phyloP scores from a whole-genome alignment of 1,140 invertebrate genomes.

The Drosophila nebulosa region DNA sequence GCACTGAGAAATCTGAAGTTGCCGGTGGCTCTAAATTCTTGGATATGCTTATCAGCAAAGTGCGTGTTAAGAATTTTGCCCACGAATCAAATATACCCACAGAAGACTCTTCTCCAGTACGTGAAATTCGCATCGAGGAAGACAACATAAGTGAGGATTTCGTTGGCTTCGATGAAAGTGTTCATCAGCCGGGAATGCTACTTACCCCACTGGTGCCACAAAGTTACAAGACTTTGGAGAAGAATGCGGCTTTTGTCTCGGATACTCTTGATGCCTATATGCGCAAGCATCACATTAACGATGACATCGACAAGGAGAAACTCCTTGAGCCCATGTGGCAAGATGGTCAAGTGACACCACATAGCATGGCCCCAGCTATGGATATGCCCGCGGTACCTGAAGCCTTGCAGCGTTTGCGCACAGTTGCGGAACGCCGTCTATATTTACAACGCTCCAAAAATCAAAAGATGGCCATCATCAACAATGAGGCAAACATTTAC shows the following conservation, averaged over 20 bases:
- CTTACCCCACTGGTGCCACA: constrained; percentile 69
- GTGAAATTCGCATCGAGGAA: background rate
- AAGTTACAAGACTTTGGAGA: constrained; percentile 40
- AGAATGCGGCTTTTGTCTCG: constrained; percentile 66
- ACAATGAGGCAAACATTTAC: constrained; percentile 76
- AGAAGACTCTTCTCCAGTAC: background rate
- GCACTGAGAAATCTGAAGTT: constrained; percentile 38
- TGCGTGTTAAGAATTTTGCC: constrained; percentile 59
- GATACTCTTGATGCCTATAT: constrained; percentile 67
- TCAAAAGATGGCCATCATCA: constrained; percentile 72
- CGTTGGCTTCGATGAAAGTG: constrained; percentile 73
- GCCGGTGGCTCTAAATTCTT: constrained; percentile 60
- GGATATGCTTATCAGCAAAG: constrained; percentile 74
- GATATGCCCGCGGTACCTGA: constrained; percentile 70
- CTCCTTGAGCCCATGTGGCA: constrained; percentile 61
- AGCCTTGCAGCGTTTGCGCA: constrained; percentile 62
- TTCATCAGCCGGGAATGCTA: constrained; percentile 69
- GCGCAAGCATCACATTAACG: constrained; percentile 54
- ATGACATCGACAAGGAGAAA: constrained; percentile 43
- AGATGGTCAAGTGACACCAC: constrained; percentile 63
- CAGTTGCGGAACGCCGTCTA: constrained; percentile 68
- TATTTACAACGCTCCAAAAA: constrained; percentile 68
- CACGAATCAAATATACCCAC: constrained; percentile 38
- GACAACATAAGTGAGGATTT: constrained; percentile 64
- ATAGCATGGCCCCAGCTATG: constrained; percentile 64